Evolutionary conservation across 2,113 vertebrate genomes (phyloP), one percentile per base, ranked within the genome.

Genomic region (Columba livia): DNA sequence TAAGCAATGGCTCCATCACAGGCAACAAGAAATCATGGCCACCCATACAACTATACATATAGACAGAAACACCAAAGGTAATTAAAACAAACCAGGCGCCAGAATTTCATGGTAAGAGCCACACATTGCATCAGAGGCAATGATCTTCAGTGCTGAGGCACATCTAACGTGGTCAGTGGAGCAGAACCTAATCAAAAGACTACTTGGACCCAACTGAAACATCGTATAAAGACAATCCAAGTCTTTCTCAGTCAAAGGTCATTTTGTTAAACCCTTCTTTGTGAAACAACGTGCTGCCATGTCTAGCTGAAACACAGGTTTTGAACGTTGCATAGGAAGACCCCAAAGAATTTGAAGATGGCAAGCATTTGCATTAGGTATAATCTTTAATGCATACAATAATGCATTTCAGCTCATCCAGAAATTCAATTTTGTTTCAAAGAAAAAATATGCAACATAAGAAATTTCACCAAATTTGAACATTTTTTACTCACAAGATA

Each of bases 231-330:
- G 90, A 93, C 90, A 90, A 88, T 81, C 74, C 70, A 64, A 84
- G 66, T 67, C 94, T 96, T 90, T 85, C 34, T 91, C 65, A 91
- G 83, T 93, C 92, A 86, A 94, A 85, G 60, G 85, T 96, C 95
- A 94, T 89, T 87, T 85, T 91, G 91, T 96, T 96, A 94, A 97
- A 97, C 79, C 66, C 85, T 92, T 97, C 95, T 92, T 96, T 94
- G 91, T 95, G 95, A 96, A 97, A 94, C 92, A 97, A 97, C 96
- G 97, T 97, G 97, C 97, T 67, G 47, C 88, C 96, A 29, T 20
- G 65, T 89, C 66, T 96, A 95, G 92, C 58, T 82, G 91, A 96
- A 97, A 96, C 70, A 94, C 82, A 94, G 78, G 58, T 86, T 91
- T 87, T 94, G 69, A 96, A 92, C 48, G 61, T 89, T 93, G 87